A percentile compares a stretch with the other conserved stretches of the same genome.
These are phyloP conservation scores for Toxonevra muliebris DNA, from an alignment of 2,888 invertebrate species.

Conservation along the genomic window DNA sequence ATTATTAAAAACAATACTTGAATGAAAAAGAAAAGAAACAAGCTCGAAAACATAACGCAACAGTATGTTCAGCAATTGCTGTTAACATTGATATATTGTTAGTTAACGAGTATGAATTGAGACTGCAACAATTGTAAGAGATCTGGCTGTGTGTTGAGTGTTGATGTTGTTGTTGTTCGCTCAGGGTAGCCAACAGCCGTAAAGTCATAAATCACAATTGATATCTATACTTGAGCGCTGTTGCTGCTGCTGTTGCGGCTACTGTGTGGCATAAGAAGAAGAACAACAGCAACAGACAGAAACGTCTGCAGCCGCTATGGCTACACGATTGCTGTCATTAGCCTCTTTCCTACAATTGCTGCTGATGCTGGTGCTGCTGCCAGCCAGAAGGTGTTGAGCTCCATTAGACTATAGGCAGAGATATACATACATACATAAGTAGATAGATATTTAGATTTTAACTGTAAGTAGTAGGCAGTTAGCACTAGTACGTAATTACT, in stretches of 20 bases:
- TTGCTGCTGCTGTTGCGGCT: background rate
- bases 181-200: background rate
- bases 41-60: background rate
- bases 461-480: too few species aligned
- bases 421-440: too few species aligned
- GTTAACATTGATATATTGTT: background rate
- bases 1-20: background rate
- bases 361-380: conserved; percentile 6
- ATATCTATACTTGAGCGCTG: background rate
- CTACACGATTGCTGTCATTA: too few species aligned
- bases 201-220: background rate
- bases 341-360: background rate
- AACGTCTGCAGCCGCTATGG: too few species aligned
- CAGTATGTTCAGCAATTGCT: too few species aligned
- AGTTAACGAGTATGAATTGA: background rate
- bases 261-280: too few species aligned
- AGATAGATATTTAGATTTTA: too few species aligned
- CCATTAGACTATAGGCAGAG: too few species aligned
- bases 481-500: too few species aligned
- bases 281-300: too few species aligned
- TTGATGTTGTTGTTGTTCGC: background rate
- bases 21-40: background rate
- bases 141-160: background rate
- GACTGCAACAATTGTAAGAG: background rate
- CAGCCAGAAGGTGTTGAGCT: background rate